Evolutionary conservation across 2,888 invertebrate species (phyloP).

Genomic region (Sepioteuthis lessoniana): DNA sequence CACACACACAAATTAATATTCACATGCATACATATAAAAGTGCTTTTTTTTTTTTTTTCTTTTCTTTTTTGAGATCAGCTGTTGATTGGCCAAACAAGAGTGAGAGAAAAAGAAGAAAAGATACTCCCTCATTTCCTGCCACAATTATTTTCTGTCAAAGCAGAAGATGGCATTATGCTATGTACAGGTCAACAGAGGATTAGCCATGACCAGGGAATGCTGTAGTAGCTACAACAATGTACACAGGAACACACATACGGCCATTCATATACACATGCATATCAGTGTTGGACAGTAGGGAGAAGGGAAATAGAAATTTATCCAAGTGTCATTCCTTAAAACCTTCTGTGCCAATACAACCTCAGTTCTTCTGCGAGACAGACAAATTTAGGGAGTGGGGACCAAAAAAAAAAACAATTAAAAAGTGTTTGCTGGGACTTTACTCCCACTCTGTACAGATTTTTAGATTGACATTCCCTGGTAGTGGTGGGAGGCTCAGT

Average conservation of each 20-base stretch:
- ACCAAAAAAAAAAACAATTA: not conserved
- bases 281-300: not conserved
- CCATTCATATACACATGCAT: not conserved
- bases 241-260: not conserved
- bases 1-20: not conserved
- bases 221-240: not conserved
- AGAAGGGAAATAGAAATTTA: slow-evolving; percentile 14
- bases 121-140: not conserved
- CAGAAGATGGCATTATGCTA: not conserved
- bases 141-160: not conserved
- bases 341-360: not conserved
- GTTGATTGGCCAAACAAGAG: slow-evolving; percentile 17
- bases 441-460: not conserved
- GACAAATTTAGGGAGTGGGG: not conserved
- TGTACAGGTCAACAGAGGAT: slow-evolving; percentile 18
- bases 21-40: not conserved
- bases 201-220: not conserved
- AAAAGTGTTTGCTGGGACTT: not conserved
- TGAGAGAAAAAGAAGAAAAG: not conserved
- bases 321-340: not conserved
- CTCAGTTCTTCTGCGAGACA: not conserved
- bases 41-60: not conserved
- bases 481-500: not conserved
- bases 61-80: not conserved
- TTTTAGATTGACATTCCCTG: not conserved